phyloP scores from a whole-genome alignment of 1,140 invertebrate species.

The Drosophila melanogaster region DNA sequence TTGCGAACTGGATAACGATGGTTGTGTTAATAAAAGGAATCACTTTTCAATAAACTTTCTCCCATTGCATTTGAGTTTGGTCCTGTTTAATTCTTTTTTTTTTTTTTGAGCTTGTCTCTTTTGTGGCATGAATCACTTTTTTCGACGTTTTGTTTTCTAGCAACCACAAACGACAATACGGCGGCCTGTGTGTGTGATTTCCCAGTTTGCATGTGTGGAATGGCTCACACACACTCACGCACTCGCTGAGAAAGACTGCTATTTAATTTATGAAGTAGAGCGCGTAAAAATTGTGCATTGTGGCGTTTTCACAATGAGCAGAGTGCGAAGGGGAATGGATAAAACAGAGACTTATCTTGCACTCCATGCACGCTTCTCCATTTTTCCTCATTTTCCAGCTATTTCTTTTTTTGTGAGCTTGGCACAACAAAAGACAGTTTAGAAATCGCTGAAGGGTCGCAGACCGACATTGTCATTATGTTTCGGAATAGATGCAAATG shows the following conservation, averaged over 20 bases:
- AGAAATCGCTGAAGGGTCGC: constrained; percentile 57
- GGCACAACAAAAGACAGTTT: constrained; percentile 74
- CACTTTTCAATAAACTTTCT: constrained; percentile 14
- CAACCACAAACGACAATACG: constrained; percentile 74
- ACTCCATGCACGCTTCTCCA: constrained; percentile 50
- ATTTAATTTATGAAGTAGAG: constrained; percentile 83
- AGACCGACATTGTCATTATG: constrained; percentile 44
- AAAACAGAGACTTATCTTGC: constrained; percentile 61
- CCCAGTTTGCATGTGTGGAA: constrained; percentile 19
- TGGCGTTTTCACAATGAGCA: constrained; percentile 57
- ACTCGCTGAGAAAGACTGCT: constrained; percentile 61
- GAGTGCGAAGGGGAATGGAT: constrained; percentile 18
- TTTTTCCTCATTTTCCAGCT: constrained; percentile 5
- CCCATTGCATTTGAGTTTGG: constrained; percentile 29
- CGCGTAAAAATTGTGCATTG: constrained; percentile 81
- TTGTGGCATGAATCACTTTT: constrained; percentile 78
- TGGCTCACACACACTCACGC: constrained; percentile 1
- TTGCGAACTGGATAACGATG: constrained; percentile 1
- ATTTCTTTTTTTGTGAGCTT: constrained; percentile 35
- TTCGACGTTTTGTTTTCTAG: constrained; percentile 78
- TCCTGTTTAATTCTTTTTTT: constrained; percentile 22
- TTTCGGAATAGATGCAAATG: constrained; percentile 41
- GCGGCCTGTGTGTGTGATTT: constrained; percentile 4
- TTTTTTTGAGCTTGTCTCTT: constrained; percentile 27
- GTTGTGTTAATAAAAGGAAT: background rate